A percentile compares a stretch with the other conserved stretches of the same genome.
Evolutionary conservation across 2,888 invertebrate genomes (phyloP).

Genomic region (Myathropa florea): DNA sequence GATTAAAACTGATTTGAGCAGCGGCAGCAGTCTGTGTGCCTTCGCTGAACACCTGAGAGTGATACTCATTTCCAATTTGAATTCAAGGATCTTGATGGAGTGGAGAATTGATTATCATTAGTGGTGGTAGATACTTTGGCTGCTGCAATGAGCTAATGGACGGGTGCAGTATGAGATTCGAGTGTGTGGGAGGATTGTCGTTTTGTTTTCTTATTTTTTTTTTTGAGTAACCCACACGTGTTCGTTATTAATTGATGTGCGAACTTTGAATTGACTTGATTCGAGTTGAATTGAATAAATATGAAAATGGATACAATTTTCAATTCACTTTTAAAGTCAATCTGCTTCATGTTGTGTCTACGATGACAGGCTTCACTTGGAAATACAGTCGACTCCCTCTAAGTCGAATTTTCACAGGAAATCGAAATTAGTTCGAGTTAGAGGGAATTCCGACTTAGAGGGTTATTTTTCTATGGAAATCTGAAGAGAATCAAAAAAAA

Average conservation of each 20-base stretch:
- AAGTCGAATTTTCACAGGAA: too few relatives aligned
- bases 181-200: conserved; percentile 41
- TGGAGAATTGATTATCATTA: conserved; percentile 63
- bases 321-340: background rate
- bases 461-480: too few relatives aligned
- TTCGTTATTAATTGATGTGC: background rate
- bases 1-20: conserved; percentile 55
- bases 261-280: background rate
- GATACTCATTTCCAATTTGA: conserved; percentile 44
- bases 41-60: conserved; percentile 57
- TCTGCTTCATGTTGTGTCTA: too few relatives aligned
- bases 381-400: too few relatives aligned
- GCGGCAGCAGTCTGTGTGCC: background rate
- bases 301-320: background rate
- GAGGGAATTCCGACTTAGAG: too few relatives aligned
- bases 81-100: conserved; percentile 62
- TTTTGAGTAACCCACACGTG: background rate
- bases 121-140: background rate
- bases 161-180: conserved; percentile 51
- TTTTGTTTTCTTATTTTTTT: background rate
- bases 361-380: too few relatives aligned
- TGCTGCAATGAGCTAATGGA: background rate
- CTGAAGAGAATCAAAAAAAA: too few relatives aligned
- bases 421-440: too few relatives aligned
- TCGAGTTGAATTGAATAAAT: background rate